Evolutionary conservation across 2,797 vertebrate species (phyloP).

Genomic region (Myripristis murdjan): DNA sequence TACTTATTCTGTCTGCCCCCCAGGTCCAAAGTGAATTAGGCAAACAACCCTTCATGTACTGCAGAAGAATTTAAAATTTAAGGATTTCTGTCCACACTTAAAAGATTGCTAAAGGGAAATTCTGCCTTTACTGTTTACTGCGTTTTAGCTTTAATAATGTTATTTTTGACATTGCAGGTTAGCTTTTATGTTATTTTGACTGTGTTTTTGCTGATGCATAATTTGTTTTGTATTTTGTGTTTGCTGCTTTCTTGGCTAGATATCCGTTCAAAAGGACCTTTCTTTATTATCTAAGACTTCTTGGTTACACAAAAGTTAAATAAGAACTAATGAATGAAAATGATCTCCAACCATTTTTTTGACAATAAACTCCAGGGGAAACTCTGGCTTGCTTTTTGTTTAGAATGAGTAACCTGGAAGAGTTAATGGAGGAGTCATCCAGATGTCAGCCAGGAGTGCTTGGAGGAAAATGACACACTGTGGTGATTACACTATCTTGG

Average conservation of each 20-base stretch:
- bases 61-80: too few species aligned
- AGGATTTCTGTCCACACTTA: too few species aligned
- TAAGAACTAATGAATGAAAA: background rate
- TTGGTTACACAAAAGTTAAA: too few species aligned
- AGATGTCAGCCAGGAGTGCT: constrained; percentile 7
- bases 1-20: background rate
- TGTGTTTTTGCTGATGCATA: too few species aligned
- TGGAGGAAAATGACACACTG: background rate
- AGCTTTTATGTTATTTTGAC: too few species aligned
- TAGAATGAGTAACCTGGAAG: background rate
- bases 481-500: constrained; percentile 1
- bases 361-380: background rate
- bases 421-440: background rate
- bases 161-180: too few species aligned
- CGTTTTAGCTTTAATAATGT: background rate
- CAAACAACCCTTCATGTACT: too few species aligned
- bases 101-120: constrained; percentile 1
- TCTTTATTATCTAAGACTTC: too few species aligned
- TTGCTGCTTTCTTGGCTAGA: too few species aligned
- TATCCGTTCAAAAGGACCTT: too few species aligned
- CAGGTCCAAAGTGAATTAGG: too few species aligned
- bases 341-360: background rate
- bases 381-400: background rate
- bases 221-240: too few species aligned
- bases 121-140: background rate